A percentile compares a stretch with the other conserved stretches of the same genome.
Evolutionary conservation across 2,888 invertebrate species (phyloP).

Genomic region (Sabatieria punctata): DNA sequence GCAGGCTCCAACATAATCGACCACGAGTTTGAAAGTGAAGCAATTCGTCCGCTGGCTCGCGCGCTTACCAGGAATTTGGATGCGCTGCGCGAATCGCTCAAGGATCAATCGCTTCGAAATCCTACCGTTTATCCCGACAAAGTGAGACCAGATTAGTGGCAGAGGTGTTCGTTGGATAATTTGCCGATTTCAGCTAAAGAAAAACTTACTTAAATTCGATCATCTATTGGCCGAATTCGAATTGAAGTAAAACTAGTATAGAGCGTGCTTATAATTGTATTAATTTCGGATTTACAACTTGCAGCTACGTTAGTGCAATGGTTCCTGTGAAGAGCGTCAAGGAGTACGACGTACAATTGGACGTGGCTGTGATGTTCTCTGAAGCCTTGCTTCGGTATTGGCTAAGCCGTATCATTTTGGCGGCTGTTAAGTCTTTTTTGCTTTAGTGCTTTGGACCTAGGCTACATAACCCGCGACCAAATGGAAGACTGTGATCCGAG

Average conservation of each 20-base stretch:
- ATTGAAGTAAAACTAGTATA: slow-evolving; percentile 39
- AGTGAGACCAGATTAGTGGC: slow-evolving; percentile 25
- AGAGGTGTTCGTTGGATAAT: background rate
- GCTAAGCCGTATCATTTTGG: background rate
- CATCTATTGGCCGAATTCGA: slow-evolving; percentile 92
- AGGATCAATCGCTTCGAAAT: slow-evolving; percentile 50
- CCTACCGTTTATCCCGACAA: slow-evolving; percentile 35
- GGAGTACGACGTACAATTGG: slow-evolving; percentile 88
- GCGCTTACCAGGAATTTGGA: slow-evolving; percentile 89
- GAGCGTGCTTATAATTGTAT: background rate
- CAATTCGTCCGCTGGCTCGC: slow-evolving; percentile 87
- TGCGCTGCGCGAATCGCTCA: slow-evolving; percentile 66
- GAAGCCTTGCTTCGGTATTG: slow-evolving; percentile 53
- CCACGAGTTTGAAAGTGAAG: slow-evolving; percentile 79
- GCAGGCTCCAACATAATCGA: slow-evolving; percentile 97
- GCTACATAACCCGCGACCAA: slow-evolving; percentile 57
- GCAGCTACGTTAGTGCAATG: slow-evolving; percentile 93
- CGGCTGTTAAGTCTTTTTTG: slow-evolving; percentile 38
- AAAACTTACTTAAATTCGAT: slow-evolving; percentile 47
- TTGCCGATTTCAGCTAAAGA: slow-evolving; percentile 4
- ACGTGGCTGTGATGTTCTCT: slow-evolving; percentile 88
- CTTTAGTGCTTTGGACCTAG: slow-evolving; percentile 32
- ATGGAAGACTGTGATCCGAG: slow-evolving; percentile 95
- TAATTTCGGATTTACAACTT: slow-evolving; percentile 11
- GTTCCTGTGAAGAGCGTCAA: slow-evolving; percentile 89